Conservation (phyloP, 2,113 vertebrate genomes). For the Ceuthmochares aereus region DNA sequence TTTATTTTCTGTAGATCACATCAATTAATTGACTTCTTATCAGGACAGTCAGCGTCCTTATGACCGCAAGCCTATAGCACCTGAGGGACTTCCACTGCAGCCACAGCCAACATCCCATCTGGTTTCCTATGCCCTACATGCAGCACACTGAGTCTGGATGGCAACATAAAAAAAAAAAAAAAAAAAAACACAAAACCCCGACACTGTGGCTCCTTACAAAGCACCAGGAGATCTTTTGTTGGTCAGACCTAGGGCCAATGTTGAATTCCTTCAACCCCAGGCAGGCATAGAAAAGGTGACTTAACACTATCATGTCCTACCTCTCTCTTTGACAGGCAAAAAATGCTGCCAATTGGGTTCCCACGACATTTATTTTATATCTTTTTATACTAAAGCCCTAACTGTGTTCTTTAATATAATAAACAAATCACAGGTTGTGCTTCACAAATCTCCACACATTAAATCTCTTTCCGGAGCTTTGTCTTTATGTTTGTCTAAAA, state of each 20-base stretch:
- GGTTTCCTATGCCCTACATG: not conserved
- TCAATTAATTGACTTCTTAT: not conserved
- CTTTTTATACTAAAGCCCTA: constrained; percentile 35
- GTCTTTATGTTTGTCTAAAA: not conserved
- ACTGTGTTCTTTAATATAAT: constrained; percentile 39
- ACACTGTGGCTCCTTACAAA: not conserved
- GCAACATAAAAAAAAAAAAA: not conserved
- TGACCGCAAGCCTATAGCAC: not conserved
- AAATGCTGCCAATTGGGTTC: not conserved
- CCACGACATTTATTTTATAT: constrained; percentile 26
- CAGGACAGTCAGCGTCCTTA: not conserved
- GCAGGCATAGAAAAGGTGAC: not conserved
- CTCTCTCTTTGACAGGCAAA: not conserved
- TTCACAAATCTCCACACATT: not conserved
- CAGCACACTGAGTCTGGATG: not conserved
- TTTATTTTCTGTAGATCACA: not conserved
- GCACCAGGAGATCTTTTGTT: not conserved
- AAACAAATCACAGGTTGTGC: constrained; percentile 43
- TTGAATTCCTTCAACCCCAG: not conserved
- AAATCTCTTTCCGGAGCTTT: constrained; percentile 19
- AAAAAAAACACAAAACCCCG: not conserved
- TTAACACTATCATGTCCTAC: not conserved
- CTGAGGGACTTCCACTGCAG: not conserved
- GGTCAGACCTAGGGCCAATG: not conserved
- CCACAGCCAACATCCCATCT: not conserved